These are phyloP conservation scores for Anarhynchus alexandrinus DNA, from an alignment of 2,113 vertebrate species.

Conservation along the genomic window DNA sequence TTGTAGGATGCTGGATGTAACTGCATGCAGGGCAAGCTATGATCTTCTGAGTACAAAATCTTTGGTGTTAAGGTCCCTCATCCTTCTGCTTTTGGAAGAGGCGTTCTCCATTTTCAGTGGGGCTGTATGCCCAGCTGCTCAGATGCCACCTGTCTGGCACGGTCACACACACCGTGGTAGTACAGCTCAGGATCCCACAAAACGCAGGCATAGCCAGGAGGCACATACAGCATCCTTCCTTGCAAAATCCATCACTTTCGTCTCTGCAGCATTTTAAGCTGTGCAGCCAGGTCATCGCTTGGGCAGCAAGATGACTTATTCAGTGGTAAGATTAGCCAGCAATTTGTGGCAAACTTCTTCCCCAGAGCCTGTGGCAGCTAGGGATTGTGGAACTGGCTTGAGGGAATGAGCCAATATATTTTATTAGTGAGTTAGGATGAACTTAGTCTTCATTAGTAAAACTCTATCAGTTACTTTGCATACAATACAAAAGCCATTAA, in stretches of 20 bases:
- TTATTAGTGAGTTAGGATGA: background rate
- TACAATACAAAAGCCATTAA: background rate
- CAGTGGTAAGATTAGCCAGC: background rate
- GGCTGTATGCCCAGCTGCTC: background rate
- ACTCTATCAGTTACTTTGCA: background rate
- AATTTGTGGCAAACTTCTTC: background rate
- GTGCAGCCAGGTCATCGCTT: background rate
- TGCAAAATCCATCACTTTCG: background rate
- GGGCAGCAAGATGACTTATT: background rate
- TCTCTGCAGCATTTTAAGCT: background rate
- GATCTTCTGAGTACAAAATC: background rate
- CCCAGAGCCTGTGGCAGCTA: background rate
- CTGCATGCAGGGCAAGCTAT: background rate
- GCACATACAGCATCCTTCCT: background rate
- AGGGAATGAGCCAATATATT: background rate
- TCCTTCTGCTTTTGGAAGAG: background rate
- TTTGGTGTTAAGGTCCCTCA: background rate
- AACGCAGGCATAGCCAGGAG: background rate
- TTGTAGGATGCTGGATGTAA: background rate
- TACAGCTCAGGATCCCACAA: background rate
- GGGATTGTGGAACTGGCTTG: background rate
- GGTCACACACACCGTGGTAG: fast-evolving
- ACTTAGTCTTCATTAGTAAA: background rate
- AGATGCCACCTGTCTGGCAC: background rate
- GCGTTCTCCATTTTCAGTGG: background rate